A percentile compares a stretch with the other conserved stretches of the same genome.
Evolutionary conservation across 2,113 vertebrate species (phyloP).

Genomic region (Oxygymnocypris stewartii): DNA sequence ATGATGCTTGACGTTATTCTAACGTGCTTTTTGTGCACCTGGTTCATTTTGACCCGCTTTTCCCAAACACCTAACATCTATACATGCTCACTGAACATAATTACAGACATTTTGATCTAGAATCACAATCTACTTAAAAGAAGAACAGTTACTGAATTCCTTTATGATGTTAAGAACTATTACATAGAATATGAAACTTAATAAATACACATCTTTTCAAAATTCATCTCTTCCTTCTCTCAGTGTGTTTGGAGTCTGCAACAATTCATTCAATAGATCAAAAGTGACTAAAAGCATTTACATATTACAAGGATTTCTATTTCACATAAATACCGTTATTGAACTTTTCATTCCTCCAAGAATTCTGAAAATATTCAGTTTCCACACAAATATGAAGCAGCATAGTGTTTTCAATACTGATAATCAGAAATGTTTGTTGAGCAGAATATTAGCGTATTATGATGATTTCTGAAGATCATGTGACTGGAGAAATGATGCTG

Average conservation of each 20-base stretch:
- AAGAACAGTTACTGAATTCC: neutral
- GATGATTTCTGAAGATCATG: slow-evolving; percentile 6
- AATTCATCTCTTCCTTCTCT: too few relatives aligned
- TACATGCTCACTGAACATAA: neutral
- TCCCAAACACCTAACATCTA: neutral
- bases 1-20: slow-evolving; percentile 5
- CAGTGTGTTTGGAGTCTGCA: neutral
- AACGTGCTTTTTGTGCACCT: slow-evolving; percentile 38
- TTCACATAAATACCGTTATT: too few relatives aligned
- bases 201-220: too few relatives aligned
- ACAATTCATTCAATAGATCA: neutral
- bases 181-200: neutral
- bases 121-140: neutral
- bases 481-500: neutral
- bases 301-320: too few relatives aligned
- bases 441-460: neutral
- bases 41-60: slow-evolving; percentile 22
- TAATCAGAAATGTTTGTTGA: neutral
- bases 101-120: neutral
- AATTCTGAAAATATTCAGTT: too few relatives aligned
- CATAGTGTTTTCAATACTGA: neutral
- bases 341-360: too few relatives aligned
- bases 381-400: neutral
- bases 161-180: neutral
- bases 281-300: too few relatives aligned